phyloP scores from a whole-genome alignment of 1,140 invertebrate genomes.

The Drosophila subpulchrella region DNA sequence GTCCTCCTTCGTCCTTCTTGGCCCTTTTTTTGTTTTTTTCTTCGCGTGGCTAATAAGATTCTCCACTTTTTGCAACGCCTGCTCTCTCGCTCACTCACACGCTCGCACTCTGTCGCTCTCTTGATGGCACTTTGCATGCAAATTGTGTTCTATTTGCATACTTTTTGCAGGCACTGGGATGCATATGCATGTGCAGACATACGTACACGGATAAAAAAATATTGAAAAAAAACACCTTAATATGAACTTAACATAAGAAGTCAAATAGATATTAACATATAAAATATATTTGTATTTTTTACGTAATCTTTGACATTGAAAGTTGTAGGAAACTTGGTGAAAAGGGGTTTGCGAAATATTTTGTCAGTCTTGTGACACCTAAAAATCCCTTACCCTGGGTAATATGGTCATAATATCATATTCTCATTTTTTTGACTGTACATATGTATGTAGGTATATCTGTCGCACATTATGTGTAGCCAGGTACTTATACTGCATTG shows the following conservation, averaged over 20 bases:
- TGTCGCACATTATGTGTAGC: constrained; percentile 59
- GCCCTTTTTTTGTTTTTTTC: constrained; percentile 25
- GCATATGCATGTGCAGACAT: constrained; percentile 34
- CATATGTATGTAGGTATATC: constrained; percentile 4
- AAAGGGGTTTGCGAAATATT: no score
- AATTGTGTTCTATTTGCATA: constrained; percentile 77
- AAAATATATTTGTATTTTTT: no score
- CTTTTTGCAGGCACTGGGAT: constrained; percentile 71
- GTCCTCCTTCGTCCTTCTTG: neutral
- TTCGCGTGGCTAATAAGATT: constrained; percentile 62
- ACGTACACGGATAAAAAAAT: neutral
- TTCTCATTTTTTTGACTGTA: neutral
- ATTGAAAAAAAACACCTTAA: neutral
- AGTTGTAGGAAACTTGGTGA: no score
- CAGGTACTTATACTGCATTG: constrained; percentile 51
- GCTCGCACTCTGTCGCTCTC: constrained; percentile 42
- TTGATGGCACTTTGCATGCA: constrained; percentile 75
- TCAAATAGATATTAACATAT: constrained; percentile 10
- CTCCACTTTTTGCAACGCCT: constrained; percentile 29
- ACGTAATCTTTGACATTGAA: no score
- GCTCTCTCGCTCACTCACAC: neutral
- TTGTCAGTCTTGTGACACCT: no score
- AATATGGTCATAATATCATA: neutral
- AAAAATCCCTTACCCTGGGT: no score
- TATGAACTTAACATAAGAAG: neutral